Percentiles rank a stretch among this genome's conserved stretches.
These are phyloP conservation scores for Bergia puertoricense DNA, from an alignment of 92 coral and sea anemone species.

Conservation along the genomic window DNA sequence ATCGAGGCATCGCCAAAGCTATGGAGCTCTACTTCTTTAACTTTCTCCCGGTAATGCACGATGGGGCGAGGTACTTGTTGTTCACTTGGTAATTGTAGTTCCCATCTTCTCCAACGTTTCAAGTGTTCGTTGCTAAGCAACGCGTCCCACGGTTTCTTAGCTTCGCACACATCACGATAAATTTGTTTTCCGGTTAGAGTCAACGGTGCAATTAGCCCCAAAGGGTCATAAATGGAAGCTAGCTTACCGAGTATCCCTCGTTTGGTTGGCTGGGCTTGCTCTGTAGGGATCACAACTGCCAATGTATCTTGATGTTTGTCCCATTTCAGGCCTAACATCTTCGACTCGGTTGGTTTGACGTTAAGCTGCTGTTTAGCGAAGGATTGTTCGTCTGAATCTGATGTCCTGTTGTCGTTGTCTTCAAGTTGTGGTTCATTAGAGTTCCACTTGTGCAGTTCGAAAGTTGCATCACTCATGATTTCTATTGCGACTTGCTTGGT, in stretches of 20 bases:
- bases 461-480: slow-evolving; percentile 30
- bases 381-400: slow-evolving; percentile 26
- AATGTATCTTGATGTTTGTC: slow-evolving; percentile 28
- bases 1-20: slow-evolving; percentile 49
- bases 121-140: slow-evolving; percentile 5
- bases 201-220: slow-evolving; percentile 33
- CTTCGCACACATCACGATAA: slow-evolving; percentile 48
- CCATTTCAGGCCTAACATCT: slow-evolving; percentile 43
- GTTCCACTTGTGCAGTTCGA: slow-evolving; percentile 45
- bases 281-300: slow-evolving; percentile 20
- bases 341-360: slow-evolving; percentile 38
- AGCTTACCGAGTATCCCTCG: slow-evolving; percentile 43
- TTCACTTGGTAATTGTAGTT: slow-evolving; percentile 29
- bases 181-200: slow-evolving; percentile 49
- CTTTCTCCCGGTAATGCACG: slow-evolving; percentile 39
- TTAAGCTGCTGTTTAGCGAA: slow-evolving; percentile 37
- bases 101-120: slow-evolving; percentile 38
- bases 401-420: background rate
- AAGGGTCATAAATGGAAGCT: slow-evolving; percentile 36
- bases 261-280: slow-evolving; percentile 28
- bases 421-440: slow-evolving; percentile 33
- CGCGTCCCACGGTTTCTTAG: slow-evolving; percentile 52
- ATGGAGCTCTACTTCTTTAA: slow-evolving; percentile 38
- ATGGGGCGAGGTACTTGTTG: slow-evolving; percentile 8
- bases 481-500: slow-evolving; percentile 30